phyloP scores from a whole-genome alignment of 92 coral and sea anemone species.

The Zoanthus gigantus region DNA sequence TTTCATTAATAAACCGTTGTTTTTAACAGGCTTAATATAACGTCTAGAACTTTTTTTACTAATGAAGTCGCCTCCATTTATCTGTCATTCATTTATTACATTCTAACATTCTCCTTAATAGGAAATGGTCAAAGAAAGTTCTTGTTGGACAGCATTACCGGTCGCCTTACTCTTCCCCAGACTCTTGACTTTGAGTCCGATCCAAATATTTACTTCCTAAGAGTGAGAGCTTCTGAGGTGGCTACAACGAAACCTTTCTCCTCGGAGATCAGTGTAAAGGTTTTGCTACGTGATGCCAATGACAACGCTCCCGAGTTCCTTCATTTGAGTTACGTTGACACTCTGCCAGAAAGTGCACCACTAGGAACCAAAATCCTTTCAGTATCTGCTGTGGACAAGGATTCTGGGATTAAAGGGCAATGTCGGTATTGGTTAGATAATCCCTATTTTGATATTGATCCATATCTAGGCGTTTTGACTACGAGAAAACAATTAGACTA shows the following conservation, averaged over 20 bases:
- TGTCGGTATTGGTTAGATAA: conserved; percentile 75
- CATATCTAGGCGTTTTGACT: conserved; percentile 87
- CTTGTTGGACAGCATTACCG: conserved; percentile 80
- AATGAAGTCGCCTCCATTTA: neutral
- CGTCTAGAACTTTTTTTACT: too few relatives aligned
- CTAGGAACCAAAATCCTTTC: conserved; percentile 87
- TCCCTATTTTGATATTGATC: conserved; percentile 76
- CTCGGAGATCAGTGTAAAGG: conserved; percentile 74
- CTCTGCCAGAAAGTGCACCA: conserved; percentile 95
- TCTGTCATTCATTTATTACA: neutral
- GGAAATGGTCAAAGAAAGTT: conserved; percentile 70
- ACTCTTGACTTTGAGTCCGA: conserved; percentile 88
- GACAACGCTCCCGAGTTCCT: conserved; percentile 91
- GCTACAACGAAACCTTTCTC: conserved; percentile 62
- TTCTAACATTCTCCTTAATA: neutral
- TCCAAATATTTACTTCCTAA: conserved; percentile 71
- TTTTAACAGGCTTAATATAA: too few relatives aligned
- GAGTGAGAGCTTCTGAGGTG: conserved; percentile 73
- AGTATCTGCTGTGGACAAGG: conserved; percentile 90
- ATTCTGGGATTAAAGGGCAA: conserved; percentile 92
- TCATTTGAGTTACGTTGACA: conserved; percentile 78
- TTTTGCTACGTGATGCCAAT: conserved; percentile 81
- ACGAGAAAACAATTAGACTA: conserved; percentile 79
- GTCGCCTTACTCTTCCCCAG: conserved; percentile 76
- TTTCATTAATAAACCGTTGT: too few relatives aligned